phyloP scores from a whole-genome alignment of 2,113 vertebrate genomes.

The Scomber colias region DNA sequence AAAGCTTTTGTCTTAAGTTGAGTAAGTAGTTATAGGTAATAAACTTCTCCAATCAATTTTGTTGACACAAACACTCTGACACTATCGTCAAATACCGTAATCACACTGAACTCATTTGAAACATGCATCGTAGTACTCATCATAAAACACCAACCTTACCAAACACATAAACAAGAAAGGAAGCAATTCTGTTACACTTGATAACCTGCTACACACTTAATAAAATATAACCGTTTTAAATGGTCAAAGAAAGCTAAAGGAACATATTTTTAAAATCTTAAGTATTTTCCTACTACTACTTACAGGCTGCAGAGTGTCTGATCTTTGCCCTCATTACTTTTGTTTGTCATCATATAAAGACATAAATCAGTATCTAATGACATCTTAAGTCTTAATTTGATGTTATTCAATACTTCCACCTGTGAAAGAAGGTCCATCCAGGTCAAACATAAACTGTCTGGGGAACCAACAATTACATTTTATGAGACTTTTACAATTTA shows the following conservation, averaged over 20 bases:
- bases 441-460: not conserved
- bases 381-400: not conserved
- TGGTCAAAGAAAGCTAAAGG: not conserved
- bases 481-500: too few relatives aligned
- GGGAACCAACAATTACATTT: not conserved
- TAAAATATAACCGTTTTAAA: not conserved
- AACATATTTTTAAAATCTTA: not conserved
- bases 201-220: not conserved
- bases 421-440: not conserved
- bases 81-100: not conserved
- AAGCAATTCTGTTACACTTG: not conserved
- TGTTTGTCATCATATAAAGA: not conserved
- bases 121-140: not conserved
- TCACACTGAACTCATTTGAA: conserved; percentile 7
- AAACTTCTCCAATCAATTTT: not conserved
- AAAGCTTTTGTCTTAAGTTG: not conserved
- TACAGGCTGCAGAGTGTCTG: not conserved
- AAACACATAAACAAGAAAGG: not conserved
- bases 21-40: not conserved
- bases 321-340: not conserved
- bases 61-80: not conserved
- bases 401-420: not conserved
- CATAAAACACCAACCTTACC: not conserved
- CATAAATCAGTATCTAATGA: not conserved
- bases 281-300: not conserved